Percentiles rank a stretch among this genome's conserved stretches.
phyloP scores from a whole-genome alignment of 1,140 invertebrate genomes.

The Ridgeia piscesae region DNA sequence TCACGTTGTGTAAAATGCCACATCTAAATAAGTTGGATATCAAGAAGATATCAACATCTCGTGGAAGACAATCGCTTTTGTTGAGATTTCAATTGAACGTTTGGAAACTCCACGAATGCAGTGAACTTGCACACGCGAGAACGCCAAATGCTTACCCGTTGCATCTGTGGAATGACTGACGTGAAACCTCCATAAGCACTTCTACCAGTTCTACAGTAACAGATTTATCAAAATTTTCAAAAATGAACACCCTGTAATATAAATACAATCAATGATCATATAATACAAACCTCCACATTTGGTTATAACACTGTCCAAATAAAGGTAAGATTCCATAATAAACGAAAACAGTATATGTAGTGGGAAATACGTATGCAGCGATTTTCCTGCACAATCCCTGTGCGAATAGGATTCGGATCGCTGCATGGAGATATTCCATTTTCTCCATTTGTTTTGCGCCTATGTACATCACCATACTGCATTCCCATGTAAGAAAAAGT shows the following conservation, averaged over 20 bases:
- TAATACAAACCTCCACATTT: not conserved
- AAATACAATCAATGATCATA: not conserved
- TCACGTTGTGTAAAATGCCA: not conserved
- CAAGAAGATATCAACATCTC: not conserved
- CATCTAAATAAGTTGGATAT: too few species aligned
- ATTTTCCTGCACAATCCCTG: too few species aligned
- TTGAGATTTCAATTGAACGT: not conserved
- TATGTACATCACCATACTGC: too few species aligned
- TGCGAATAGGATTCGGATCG: too few species aligned
- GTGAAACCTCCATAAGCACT: too few species aligned
- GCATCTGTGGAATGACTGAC: not conserved
- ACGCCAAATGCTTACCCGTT: not conserved
- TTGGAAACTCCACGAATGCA: not conserved
- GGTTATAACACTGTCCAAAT: not conserved
- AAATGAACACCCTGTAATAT: not conserved
- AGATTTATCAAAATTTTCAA: not conserved
- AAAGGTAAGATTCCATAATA: too few species aligned
- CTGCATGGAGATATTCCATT: too few species aligned
- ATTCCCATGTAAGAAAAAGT: too few species aligned
- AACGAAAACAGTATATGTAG: too few species aligned
- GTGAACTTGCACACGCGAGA: not conserved
- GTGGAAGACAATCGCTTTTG: not conserved
- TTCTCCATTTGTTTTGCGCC: too few species aligned
- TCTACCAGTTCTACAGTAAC: too few species aligned
- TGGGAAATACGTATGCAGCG: too few species aligned